Base-by-base conservation (phyloP, 2,113 vertebrate species). In the Colistium nudipinnis region DNA sequence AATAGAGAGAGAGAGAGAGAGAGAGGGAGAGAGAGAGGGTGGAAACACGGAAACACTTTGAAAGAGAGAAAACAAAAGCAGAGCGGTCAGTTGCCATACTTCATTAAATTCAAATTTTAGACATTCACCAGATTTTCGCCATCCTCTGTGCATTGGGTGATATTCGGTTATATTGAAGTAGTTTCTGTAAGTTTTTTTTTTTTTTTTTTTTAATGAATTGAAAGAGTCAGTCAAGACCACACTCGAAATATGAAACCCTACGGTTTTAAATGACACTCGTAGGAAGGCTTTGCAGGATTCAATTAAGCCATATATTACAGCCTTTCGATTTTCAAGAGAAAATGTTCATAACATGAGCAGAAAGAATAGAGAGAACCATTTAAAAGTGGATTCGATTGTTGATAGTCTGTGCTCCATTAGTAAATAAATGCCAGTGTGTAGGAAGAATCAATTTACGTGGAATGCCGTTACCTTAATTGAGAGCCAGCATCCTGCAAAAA, bases 381-480 rank as follows among this genome's bases (percentile, higher is more conserved):
- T 13, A 47, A 44, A 68, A 36, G 52, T 3, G 39, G 31, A 76
- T 80, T 22, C 0, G 4, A 27, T 38, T 61, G 69, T 73, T 74
- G 76, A 53, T 5, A 30, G 65, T 35, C n/a, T 74, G 63, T 19
- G n/a, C 20, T 41, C 25, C 52, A 45, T 74, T 66, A 38, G 45
- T 49, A 49, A 48, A 22, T 14, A 19, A 52, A 82, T n/a, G 57
- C 41, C 62, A 66, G 59, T 43, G 45, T 39, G 79, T 20, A 36
- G 49, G 61, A 65, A 79, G 73, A 57, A 48, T 71, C 33, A 36
- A 56, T 79, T 74, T 63, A 67, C 51, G 41, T 14, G 59, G 47
- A 80, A 76, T 51, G 43, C 7, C 39, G 47, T 74, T 57, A 63
- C 45, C 55, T 41, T 62, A 70, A 82, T 88, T 41, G 72, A 62